Percentiles rank a stretch among this genome's conserved stretches.
Evolutionary conservation across 2,888 invertebrate genomes (phyloP).

Genomic region (Diogma glabrata): DNA sequence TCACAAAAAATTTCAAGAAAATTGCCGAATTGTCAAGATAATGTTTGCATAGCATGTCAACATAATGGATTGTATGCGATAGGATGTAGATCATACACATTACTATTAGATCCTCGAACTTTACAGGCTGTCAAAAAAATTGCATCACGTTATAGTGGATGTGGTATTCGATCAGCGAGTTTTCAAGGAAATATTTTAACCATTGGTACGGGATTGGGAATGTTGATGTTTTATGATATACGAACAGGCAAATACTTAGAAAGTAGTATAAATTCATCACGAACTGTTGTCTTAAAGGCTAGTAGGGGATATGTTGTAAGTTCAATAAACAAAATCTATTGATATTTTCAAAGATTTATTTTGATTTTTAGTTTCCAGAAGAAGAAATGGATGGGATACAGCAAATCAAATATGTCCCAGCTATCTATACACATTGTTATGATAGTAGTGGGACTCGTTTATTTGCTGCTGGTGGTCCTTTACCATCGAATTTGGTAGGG

Average conservation of each 20-base stretch:
- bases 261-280: conserved; percentile 77
- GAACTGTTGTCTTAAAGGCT: conserved; percentile 76
- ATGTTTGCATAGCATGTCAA: conserved; percentile 83
- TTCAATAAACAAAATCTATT: conserved; percentile 18
- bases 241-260: conserved; percentile 85
- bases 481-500: conserved; percentile 82
- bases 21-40: conserved; percentile 81
- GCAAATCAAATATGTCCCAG: conserved; percentile 79
- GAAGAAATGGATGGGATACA: conserved; percentile 74
- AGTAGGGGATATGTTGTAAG: conserved; percentile 82
- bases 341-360: background rate
- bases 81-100: conserved; percentile 86
- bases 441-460: conserved; percentile 83
- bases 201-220: conserved; percentile 85
- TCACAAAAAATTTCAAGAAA: conserved; percentile 76
- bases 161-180: conserved; percentile 83
- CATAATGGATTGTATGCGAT: conserved; percentile 83
- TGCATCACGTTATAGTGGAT: conserved; percentile 77
- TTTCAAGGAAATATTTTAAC: conserved; percentile 85
- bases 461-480: conserved; percentile 90
- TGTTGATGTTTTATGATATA: conserved; percentile 88
- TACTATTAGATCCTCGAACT: conserved; percentile 79
- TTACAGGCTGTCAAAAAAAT: conserved; percentile 71
- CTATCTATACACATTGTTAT: conserved; percentile 94
- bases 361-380: conserved; percentile 58